Evolutionary conservation across 1,140 invertebrate species (phyloP).

Genomic region (Dinothrombium tinctorium): DNA sequence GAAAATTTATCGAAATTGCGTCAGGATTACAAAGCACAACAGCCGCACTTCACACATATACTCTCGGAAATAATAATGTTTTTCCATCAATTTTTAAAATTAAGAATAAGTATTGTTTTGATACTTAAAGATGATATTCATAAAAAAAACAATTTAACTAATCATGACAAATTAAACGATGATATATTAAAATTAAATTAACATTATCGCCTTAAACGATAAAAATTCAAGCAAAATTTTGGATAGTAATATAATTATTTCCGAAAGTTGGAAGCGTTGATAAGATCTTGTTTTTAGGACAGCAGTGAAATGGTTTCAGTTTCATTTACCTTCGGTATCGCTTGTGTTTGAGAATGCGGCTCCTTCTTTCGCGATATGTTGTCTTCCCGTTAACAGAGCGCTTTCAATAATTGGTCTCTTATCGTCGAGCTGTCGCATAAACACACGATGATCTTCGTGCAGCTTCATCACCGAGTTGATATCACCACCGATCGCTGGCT

Average conservation of each 20-base stretch:
- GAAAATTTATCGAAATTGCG: background rate
- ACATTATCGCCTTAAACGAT: background rate
- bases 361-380: slow-evolving; percentile 53
- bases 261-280: too few relatives aligned
- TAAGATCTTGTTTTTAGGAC: too few relatives aligned
- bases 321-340: slow-evolving; percentile 37
- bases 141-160: too few relatives aligned
- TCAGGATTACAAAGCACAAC: too few relatives aligned
- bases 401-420: slow-evolving; percentile 81
- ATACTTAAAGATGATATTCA: too few relatives aligned
- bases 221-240: too few relatives aligned
- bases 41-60: too few relatives aligned
- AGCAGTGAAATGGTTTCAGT: too few relatives aligned
- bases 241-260: background rate
- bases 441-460: slow-evolving; percentile 64
- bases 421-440: slow-evolving; percentile 65
- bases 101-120: too few relatives aligned
- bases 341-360: too few relatives aligned
- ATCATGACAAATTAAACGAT: background rate
- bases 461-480: slow-evolving; percentile 48
- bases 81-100: too few relatives aligned
- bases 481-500: slow-evolving; percentile 58
- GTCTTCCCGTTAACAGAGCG: slow-evolving; percentile 67
- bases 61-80: too few relatives aligned
- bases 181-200: background rate